A percentile compares a stretch with the other conserved stretches of the same genome.
Evolutionary conservation across 2,797 vertebrate genomes (phyloP).

Genomic region (Enteromius fasciolatus): DNA sequence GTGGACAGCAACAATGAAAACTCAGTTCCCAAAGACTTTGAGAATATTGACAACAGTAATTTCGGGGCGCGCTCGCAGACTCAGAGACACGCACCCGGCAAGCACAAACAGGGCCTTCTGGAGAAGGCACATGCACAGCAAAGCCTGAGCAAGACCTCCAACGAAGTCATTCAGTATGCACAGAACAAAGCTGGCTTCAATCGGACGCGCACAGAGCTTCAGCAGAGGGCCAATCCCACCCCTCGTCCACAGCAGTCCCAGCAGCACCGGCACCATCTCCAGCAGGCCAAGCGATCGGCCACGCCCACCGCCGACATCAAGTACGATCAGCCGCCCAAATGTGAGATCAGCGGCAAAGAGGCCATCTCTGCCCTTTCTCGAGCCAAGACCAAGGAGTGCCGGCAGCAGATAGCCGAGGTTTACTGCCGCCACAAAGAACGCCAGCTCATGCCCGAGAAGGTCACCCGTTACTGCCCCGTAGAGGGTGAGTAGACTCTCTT

Average conservation of each 20-base stretch:
- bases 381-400: slow-evolving; percentile 89
- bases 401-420: slow-evolving; percentile 89
- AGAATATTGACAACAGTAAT: slow-evolving; percentile 98
- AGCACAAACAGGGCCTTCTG: slow-evolving; percentile 83
- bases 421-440: slow-evolving; percentile 93
- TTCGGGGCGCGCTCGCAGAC: slow-evolving; percentile 90
- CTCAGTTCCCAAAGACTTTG: slow-evolving; percentile 97
- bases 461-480: slow-evolving; percentile 89
- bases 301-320: slow-evolving; percentile 78
- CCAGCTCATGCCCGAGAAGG: slow-evolving; percentile 92
- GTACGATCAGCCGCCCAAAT: slow-evolving; percentile 86
- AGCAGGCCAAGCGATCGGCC: slow-evolving; percentile 66
- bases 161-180: slow-evolving; percentile 77
- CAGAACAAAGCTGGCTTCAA: slow-evolving; percentile 57
- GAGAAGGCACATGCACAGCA: slow-evolving; percentile 83
- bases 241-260: slow-evolving; percentile 62
- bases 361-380: slow-evolving; percentile 92
- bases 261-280: slow-evolving; percentile 70
- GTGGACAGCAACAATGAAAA: slow-evolving; percentile 99
- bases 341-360: slow-evolving; percentile 95
- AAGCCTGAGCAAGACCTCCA: slow-evolving; percentile 77
- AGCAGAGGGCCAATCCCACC: slow-evolving; percentile 61
- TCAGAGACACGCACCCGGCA: slow-evolving; percentile 76
- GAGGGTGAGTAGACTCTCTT: slow-evolving; percentile 83
- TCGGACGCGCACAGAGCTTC: slow-evolving; percentile 49